Evolutionary conservation across 1,140 invertebrate genomes (phyloP).

Genomic region (Ladona fulva): DNA sequence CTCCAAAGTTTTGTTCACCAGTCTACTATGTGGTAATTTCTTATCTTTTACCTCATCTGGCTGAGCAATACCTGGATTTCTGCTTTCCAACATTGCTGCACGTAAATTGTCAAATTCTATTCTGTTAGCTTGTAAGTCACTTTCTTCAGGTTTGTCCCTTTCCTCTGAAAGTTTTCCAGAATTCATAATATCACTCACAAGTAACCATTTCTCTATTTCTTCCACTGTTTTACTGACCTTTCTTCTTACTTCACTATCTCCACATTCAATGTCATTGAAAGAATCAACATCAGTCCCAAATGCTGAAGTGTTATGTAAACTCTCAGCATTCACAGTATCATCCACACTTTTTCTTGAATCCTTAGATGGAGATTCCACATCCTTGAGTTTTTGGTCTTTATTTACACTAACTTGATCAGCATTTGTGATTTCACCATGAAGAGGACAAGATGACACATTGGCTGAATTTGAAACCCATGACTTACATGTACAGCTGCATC

Average conservation of each 20-base stretch:
- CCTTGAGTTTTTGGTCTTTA: neutral
- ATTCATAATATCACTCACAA: neutral
- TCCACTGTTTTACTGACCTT: slow-evolving; percentile 5
- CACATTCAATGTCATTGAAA: neutral
- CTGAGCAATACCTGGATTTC: neutral
- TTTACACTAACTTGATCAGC: neutral
- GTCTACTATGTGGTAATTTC: neutral
- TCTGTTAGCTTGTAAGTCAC: neutral
- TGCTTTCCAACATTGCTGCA: neutral
- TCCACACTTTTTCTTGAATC: slow-evolving; percentile 9
- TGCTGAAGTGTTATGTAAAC: neutral
- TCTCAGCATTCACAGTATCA: slow-evolving; percentile 14
- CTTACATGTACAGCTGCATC: neutral
- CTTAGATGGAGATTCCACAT: neutral
- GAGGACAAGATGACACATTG: neutral
- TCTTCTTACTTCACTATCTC: neutral
- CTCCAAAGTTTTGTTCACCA: neutral
- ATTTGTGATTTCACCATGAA: neutral
- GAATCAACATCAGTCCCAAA: neutral
- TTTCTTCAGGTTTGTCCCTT: neutral
- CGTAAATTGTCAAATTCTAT: slow-evolving; percentile 5
- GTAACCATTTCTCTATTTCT: neutral
- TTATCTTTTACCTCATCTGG: neutral
- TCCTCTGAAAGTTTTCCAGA: neutral
- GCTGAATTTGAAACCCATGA: neutral